Evolutionary conservation across 2,888 invertebrate species (phyloP).

Genomic region (Venusia cambrica): DNA sequence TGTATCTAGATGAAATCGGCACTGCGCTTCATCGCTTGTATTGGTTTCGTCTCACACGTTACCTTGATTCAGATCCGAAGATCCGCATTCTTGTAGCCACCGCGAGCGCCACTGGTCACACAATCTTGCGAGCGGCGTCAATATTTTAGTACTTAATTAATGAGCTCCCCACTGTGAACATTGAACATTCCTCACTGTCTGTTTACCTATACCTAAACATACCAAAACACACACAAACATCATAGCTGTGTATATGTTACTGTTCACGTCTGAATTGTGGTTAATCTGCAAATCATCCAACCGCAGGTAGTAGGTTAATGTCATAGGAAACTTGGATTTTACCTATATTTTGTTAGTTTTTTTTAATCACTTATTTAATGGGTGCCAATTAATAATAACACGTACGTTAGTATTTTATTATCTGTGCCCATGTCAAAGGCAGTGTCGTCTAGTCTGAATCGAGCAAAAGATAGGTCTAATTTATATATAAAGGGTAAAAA

Average conservation of each 20-base stretch:
- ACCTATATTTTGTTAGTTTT: too few species aligned
- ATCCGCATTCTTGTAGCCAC: slow-evolving; percentile 76
- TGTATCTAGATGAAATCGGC: slow-evolving; percentile 37
- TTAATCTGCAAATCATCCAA: too few species aligned
- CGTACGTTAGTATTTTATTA: too few species aligned
- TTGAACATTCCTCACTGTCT: slow-evolving; percentile 47
- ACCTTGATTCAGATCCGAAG: slow-evolving; percentile 72
- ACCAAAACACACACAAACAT: slow-evolving; percentile 20
- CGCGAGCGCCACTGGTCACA: slow-evolving; percentile 60
- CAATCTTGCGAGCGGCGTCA: slow-evolving; percentile 55
- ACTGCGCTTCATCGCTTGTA: slow-evolving; percentile 28
- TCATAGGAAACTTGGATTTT: too few species aligned
- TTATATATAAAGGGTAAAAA: too few species aligned
- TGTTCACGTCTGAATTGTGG: too few species aligned
- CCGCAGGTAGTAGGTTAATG: too few species aligned
- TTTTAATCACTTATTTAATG: too few species aligned
- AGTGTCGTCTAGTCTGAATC: too few species aligned
- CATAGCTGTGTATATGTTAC: slow-evolving; percentile 25
- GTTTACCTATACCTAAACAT: slow-evolving; percentile 38
- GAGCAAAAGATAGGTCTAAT: too few species aligned
- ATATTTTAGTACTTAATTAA: slow-evolving; percentile 78
- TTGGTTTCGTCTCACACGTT: slow-evolving; percentile 52
- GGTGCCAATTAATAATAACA: too few species aligned
- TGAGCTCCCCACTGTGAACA: slow-evolving; percentile 45
- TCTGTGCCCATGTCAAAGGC: too few species aligned